Conservation (phyloP, 2,888 invertebrate genomes). For the Sesia apiformis region DNA sequence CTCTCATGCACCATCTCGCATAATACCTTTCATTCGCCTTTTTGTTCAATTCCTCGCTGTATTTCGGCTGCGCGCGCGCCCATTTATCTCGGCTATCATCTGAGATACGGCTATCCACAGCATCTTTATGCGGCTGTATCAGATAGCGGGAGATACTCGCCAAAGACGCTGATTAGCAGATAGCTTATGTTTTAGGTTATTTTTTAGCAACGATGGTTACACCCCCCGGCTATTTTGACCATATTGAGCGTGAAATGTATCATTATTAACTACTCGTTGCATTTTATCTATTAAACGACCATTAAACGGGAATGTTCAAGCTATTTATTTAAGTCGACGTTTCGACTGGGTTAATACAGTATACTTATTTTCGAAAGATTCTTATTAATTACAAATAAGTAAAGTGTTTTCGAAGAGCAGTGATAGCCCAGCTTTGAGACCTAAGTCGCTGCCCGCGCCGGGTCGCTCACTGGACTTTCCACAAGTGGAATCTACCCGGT, state of each 20-base stretch:
- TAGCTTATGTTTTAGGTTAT: conserved; percentile 25
- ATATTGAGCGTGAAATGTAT: conserved; percentile 3
- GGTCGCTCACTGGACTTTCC: no score
- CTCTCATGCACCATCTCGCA: conserved; percentile 14
- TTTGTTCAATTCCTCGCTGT: conserved; percentile 51
- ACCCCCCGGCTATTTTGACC: not conserved
- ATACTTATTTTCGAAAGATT: no score
- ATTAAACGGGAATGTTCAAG: no score
- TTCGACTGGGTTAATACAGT: no score
- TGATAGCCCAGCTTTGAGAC: no score
- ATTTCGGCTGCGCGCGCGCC: conserved; percentile 63
- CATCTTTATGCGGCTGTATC: conserved; percentile 54
- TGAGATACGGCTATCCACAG: conserved; percentile 56
- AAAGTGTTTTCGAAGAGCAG: no score
- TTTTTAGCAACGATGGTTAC: not conserved
- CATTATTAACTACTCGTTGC: no score
- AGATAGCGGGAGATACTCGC: conserved; percentile 40
- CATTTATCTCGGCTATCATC: conserved; percentile 63
- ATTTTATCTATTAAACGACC: no score
- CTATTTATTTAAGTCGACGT: no score
- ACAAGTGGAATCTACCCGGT: no score
- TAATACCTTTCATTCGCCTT: conserved; percentile 36
- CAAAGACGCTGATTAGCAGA: conserved; percentile 53
- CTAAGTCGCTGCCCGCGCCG: no score
- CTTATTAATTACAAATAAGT: no score